Conservation (phyloP, 2,797 vertebrate genomes). For the Aeoliscus strigatus region DNA sequence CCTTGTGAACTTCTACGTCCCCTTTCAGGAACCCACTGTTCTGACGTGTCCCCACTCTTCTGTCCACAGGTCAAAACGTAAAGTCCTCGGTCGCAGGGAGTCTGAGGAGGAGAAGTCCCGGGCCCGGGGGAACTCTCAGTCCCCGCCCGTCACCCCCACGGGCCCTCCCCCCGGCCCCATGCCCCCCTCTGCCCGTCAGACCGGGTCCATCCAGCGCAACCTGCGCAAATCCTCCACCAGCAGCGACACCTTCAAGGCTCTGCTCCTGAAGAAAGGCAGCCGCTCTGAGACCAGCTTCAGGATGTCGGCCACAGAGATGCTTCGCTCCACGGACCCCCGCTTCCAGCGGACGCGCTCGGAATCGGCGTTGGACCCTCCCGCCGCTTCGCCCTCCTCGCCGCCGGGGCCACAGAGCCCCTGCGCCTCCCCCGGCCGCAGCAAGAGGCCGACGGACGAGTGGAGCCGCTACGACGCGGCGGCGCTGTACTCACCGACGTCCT, state of each 20-base stretch:
- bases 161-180: conserved; percentile 36
- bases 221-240: conserved; percentile 92
- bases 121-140: conserved; percentile 47
- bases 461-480: conserved; percentile 82
- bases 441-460: conserved; percentile 85
- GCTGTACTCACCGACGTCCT: conserved; percentile 78
- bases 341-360: conserved; percentile 81
- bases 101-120: conserved; percentile 88
- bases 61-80: conserved; percentile 87
- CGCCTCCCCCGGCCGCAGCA: conserved; percentile 77
- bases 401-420: conserved; percentile 69
- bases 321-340: conserved; percentile 89
- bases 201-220: conserved; percentile 87
- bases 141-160: conserved; percentile 60
- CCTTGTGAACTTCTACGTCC: too few relatives aligned
- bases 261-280: conserved; percentile 93
- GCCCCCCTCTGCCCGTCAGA: conserved; percentile 76
- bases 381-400: conserved; percentile 47
- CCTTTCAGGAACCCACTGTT: too few relatives aligned
- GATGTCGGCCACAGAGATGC: conserved; percentile 95
- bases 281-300: conserved; percentile 88
- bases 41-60: too few relatives aligned
- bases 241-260: conserved; percentile 96
- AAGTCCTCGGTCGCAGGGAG: conserved; percentile 92
- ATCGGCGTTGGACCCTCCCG: conserved; percentile 53